Evolutionary conservation across 2,797 vertebrate species (phyloP).

Genomic region (Mormyrops attenuatus): DNA sequence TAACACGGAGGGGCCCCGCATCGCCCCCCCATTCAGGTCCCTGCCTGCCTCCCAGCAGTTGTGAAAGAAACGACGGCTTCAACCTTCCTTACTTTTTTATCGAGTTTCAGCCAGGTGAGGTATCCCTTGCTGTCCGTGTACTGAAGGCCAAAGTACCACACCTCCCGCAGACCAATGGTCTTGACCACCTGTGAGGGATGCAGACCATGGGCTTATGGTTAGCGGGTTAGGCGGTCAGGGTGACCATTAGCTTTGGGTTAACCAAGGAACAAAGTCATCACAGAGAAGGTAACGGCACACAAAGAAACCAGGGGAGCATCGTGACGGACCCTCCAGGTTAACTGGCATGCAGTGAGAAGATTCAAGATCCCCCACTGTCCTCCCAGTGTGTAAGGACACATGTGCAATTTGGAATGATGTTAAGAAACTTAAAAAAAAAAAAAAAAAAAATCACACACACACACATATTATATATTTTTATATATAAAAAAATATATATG

Average conservation of each 20-base stretch:
- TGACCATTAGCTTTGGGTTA: neutral
- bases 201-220: neutral
- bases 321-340: neutral
- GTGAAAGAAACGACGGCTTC: neutral
- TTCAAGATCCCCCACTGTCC: neutral
- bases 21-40: neutral
- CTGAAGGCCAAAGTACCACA: constrained; percentile 97
- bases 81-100: constrained; percentile 81
- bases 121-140: constrained; percentile 86
- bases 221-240: neutral
- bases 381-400: neutral
- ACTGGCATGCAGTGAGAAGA: neutral
- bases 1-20: neutral
- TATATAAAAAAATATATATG: too few species aligned
- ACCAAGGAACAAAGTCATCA: neutral
- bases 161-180: constrained; percentile 86
- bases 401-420: neutral
- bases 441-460: too few species aligned
- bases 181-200: constrained; percentile 79
- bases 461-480: too few species aligned
- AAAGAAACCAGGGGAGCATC: neutral
- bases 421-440: neutral
- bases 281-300: neutral
- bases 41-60: neutral
- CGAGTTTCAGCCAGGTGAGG: constrained; percentile 87